These are phyloP conservation scores for Symphodus melops DNA, from an alignment of 2,113 vertebrate species.

Conservation along the genomic window DNA sequence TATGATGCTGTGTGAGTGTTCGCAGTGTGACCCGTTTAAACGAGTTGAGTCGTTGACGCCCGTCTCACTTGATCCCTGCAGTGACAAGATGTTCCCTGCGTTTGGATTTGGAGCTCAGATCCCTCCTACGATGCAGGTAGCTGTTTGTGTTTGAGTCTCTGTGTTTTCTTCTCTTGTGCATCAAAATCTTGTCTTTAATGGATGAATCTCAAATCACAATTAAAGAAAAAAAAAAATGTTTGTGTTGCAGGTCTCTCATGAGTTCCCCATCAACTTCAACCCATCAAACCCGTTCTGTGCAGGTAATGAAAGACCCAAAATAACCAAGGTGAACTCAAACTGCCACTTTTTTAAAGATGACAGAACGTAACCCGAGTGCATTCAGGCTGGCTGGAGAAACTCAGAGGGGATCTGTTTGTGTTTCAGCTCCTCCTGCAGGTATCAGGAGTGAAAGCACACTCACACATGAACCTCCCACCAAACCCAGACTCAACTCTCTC, in stretches of 20 bases:
- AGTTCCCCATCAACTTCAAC: slow-evolving; percentile 96
- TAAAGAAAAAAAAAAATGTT: slow-evolving; percentile 1
- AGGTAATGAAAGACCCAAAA: slow-evolving; percentile 76
- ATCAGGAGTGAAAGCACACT: too few relatives aligned
- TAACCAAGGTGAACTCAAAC: background rate
- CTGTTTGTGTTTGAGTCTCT: background rate
- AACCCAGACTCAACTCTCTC: too few relatives aligned
- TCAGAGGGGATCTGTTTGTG: too few relatives aligned
- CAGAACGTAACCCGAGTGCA: too few relatives aligned
- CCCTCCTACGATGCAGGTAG: slow-evolving; percentile 93
- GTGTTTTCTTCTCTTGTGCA: background rate
- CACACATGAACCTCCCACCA: too few relatives aligned
- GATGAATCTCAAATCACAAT: background rate
- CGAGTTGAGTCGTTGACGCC: too few relatives aligned
- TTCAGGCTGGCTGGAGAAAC: too few relatives aligned
- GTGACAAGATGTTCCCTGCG: slow-evolving; percentile 98
- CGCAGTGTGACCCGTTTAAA: too few relatives aligned
- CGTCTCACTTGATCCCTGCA: slow-evolving; percentile 54
- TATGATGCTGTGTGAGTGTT: background rate
- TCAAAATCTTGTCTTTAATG: background rate
- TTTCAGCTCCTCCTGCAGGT: too few relatives aligned
- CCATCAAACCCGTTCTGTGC: slow-evolving; percentile 90
- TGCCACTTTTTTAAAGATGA: background rate
- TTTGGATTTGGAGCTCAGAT: slow-evolving; percentile 97
- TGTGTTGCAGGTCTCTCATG: slow-evolving; percentile 90